These are phyloP conservation scores for Ceratina australensis DNA, from an alignment of 1,140 invertebrate species.

Conservation along the genomic window DNA sequence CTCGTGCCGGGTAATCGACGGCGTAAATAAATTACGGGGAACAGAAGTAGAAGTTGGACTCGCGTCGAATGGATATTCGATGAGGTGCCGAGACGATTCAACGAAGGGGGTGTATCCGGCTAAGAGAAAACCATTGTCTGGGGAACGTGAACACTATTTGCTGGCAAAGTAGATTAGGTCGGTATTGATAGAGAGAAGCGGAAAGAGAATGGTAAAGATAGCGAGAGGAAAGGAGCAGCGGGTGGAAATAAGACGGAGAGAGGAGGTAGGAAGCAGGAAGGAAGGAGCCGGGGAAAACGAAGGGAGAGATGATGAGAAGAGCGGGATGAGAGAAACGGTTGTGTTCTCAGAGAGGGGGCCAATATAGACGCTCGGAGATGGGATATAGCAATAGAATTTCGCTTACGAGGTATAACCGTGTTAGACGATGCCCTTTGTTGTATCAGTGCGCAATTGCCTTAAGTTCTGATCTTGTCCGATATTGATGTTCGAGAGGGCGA, in stretches of 20 bases:
- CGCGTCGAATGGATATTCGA: background rate
- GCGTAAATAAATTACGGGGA: no score
- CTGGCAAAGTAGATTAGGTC: conserved; percentile 74
- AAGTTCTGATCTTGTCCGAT: conserved; percentile 71
- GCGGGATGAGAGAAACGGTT: conserved; percentile 50
- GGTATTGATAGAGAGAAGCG: conserved; percentile 71
- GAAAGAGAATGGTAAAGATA: conserved; percentile 41
- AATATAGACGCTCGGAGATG: conserved; percentile 65
- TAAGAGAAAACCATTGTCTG: conserved; percentile 64
- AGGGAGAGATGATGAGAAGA: conserved; percentile 46
- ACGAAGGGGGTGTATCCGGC: conserved; percentile 17
- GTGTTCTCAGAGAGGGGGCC: conserved; percentile 59
- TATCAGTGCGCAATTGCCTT: conserved; percentile 73
- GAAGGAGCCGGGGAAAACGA: conserved; percentile 36
- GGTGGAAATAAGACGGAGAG: conserved; percentile 62
- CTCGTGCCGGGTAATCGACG: no score
- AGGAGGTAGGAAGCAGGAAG: conserved; percentile 51
- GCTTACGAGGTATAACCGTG: conserved; percentile 71
- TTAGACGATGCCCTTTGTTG: conserved; percentile 74
- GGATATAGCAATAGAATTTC: conserved; percentile 74
- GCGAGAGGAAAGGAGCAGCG: conserved; percentile 16
- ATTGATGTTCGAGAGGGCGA: conserved; percentile 64
- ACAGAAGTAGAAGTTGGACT: no score
- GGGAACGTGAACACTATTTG: conserved; percentile 72
- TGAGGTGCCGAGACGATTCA: background rate